A percentile compares a stretch with the other conserved stretches of the same genome.
phyloP scores from a whole-genome alignment of 2,888 invertebrate species.

The Petrophora chlorosata region DNA sequence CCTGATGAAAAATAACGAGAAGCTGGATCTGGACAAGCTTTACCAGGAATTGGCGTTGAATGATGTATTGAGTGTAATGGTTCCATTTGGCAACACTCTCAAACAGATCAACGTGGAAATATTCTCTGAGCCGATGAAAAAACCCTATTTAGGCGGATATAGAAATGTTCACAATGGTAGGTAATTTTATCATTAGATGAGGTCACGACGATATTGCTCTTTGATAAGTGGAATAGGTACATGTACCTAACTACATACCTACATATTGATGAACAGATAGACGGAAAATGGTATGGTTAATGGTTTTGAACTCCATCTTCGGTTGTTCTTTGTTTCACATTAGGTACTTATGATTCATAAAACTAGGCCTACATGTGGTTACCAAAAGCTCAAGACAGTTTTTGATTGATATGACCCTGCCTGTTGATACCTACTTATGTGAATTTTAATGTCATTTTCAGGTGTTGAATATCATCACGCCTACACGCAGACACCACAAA shows the following conservation, averaged over 20 bases:
- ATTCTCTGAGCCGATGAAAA: slow-evolving; percentile 81
- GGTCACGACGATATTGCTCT: background rate
- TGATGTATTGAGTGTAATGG: slow-evolving; percentile 73
- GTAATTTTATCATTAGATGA: background rate
- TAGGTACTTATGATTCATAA: too few species aligned
- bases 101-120: slow-evolving; percentile 78
- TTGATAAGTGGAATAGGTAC: background rate
- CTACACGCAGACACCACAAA: slow-evolving; percentile 90
- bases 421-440: too few species aligned
- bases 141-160: slow-evolving; percentile 93
- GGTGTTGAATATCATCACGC: slow-evolving; percentile 91
- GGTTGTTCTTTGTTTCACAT: too few species aligned
- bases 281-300: too few species aligned
- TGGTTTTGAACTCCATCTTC: too few species aligned
- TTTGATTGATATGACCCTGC: too few species aligned
- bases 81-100: slow-evolving; percentile 65
- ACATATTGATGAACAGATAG: too few species aligned
- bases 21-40: slow-evolving; percentile 68
- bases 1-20: slow-evolving; percentile 67
- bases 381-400: too few species aligned
- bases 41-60: slow-evolving; percentile 71
- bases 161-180: slow-evolving; percentile 86
- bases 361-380: too few species aligned
- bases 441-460: slow-evolving; percentile 38
- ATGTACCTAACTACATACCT: too few species aligned